Conservation (phyloP, 2,113 vertebrate species). For the Daboia siamensis region DNA sequence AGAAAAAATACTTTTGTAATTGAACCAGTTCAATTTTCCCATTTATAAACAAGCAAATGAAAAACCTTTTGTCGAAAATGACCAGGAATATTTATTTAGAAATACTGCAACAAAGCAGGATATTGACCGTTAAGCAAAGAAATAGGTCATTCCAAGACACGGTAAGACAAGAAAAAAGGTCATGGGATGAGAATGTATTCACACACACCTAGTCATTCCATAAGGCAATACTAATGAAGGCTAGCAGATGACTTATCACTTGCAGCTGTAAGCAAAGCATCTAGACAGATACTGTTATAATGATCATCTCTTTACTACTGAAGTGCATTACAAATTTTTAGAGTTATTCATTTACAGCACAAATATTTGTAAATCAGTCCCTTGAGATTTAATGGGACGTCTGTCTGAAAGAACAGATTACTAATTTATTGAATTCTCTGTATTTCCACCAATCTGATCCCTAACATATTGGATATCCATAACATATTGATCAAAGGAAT, state of each 20-base stretch:
- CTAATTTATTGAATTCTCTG: background rate
- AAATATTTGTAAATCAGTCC: background rate
- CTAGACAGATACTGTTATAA: background rate
- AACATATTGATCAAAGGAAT: background rate
- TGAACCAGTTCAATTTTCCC: background rate
- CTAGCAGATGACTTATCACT: background rate
- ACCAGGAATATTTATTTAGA: background rate
- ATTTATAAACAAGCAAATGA: background rate
- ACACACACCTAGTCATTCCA: background rate
- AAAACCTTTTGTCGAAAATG: background rate
- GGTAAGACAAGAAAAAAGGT: background rate
- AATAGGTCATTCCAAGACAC: constrained; percentile 2
- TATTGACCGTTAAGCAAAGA: background rate
- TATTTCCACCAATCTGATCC: background rate
- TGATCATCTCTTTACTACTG: background rate
- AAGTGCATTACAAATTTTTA: background rate
- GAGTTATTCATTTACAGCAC: background rate
- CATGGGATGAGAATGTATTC: background rate
- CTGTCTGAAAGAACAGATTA: background rate
- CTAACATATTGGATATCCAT: background rate
- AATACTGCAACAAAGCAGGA: background rate
- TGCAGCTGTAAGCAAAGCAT: background rate
- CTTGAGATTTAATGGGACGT: background rate
- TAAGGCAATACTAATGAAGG: background rate
- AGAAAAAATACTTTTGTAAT: background rate